These are phyloP conservation scores for Odobenus rosmarus DNA, from an alignment of 2,113 vertebrate species.

Conservation along the genomic window DNA sequence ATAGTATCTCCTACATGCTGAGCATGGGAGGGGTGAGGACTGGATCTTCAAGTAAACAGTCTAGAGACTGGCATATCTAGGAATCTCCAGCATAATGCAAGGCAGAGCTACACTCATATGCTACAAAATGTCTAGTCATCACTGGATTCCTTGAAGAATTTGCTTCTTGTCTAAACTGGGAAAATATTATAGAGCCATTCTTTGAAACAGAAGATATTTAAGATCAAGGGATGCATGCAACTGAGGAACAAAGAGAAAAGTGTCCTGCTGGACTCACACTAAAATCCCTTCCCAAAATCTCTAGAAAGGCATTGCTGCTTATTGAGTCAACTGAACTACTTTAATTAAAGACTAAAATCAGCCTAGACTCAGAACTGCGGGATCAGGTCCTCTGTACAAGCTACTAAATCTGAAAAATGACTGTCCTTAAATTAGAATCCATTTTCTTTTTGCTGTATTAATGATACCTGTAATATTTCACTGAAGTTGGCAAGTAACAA, in stretches of 20 bases:
- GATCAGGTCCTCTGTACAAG: neutral
- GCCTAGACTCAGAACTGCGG: neutral
- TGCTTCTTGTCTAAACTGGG: neutral
- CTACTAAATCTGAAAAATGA: neutral
- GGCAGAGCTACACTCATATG: no score
- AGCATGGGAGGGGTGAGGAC: rapidly evolving
- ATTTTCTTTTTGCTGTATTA: neutral
- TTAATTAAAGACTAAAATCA: neutral
- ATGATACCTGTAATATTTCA: neutral
- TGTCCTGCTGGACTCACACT: neutral
- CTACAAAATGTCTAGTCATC: neutral
- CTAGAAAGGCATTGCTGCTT: neutral
- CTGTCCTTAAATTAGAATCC: neutral
- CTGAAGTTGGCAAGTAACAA: neutral
- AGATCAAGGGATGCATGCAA: neutral
- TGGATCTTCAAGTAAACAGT: neutral
- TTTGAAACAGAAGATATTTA: neutral
- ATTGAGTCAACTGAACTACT: neutral
- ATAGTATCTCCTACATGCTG: neutral
- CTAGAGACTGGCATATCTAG: neutral
- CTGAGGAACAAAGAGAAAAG: neutral
- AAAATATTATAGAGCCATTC: neutral
- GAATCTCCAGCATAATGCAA: neutral
- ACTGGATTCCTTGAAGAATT: neutral
- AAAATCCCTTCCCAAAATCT: neutral